Evolutionary conservation across 2,797 vertebrate genomes (phyloP), one percentile per base, ranked within the genome.

Genomic region (Tarsius wallacei): DNA sequence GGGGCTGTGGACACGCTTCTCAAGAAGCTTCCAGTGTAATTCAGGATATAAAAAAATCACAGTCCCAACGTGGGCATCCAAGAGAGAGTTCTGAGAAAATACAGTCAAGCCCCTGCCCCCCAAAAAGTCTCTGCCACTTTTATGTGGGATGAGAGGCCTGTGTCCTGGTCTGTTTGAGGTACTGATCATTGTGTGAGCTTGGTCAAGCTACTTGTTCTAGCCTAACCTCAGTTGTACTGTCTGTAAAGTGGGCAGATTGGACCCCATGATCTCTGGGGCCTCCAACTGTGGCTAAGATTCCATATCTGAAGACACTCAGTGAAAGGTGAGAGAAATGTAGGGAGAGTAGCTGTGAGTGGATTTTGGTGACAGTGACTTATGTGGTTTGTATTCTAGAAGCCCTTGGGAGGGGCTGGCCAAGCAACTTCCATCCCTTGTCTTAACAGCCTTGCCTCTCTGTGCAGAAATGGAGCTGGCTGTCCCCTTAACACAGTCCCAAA

Each of bases 121-220:
- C 15, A 3, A 19, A 15, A 7, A n/a, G 49, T 13, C 51, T 28
- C 51, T n/a, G 53, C 53, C 14, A 0, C 24, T 42, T 31, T 36
- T 13, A 3, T 83, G 0, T 0, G 3, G 42, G 26, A 15, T 0
- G 0, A 49, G 57, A 66, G 22, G 33, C 49, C 49, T 22, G 24
- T 0, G 31, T 26, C 19, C n/a, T 16, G 1, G 36, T 42, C 70
- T 47, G 15, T 51, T 61, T 55, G 51, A 13, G 28, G 14, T 9
- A 4, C 55, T 22, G 33, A 22, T n/a, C 16, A 2, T 66, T 22
- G 9, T 2, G 51, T 19, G 42, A 66, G 28, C 64, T 33, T 3
- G 33, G 84, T 8, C 0, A 4, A 21, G 28, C n/a, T 66, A 1
- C 59, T n/a, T 31, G 5, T 13, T 92, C 19, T 7, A 42, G 66